phyloP scores from a whole-genome alignment of 2,113 vertebrate genomes.

The Halcyon malimbica region DNA sequence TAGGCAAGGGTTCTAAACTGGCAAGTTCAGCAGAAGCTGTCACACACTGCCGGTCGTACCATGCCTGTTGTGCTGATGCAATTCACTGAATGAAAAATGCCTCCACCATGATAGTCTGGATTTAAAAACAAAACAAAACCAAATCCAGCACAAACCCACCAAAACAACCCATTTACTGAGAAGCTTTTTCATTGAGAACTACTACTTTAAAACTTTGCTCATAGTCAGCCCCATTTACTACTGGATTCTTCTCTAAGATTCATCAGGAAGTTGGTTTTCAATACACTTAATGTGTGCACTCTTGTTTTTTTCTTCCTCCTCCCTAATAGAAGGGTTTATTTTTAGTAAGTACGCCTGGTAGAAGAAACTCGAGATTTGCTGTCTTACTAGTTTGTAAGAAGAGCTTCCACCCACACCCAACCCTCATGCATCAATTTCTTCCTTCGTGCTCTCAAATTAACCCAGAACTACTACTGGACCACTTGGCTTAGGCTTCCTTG shows the following conservation, averaged over 20 bases:
- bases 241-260: not conserved
- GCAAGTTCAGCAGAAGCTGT: not conserved
- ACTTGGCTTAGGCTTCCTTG: not conserved
- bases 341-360: not conserved
- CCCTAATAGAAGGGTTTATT: not conserved
- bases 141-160: not conserved
- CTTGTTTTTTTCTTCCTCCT: not conserved
- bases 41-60: not conserved
- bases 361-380: not conserved
- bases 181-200: not conserved
- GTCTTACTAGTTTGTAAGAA: not conserved
- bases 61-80: not conserved
- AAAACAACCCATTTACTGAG: not conserved
- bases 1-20: not conserved
- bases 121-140: not conserved
- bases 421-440: not conserved
- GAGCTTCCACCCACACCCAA: not conserved
- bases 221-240: not conserved
- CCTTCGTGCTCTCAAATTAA: not conserved
- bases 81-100: not conserved
- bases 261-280: not conserved
- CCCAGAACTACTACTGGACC: not conserved
- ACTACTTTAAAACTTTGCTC: not conserved
- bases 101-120: not conserved
- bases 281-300: not conserved